Base-by-base conservation (phyloP, 2,113 vertebrate genomes). In the Alosa alosa region DNA sequence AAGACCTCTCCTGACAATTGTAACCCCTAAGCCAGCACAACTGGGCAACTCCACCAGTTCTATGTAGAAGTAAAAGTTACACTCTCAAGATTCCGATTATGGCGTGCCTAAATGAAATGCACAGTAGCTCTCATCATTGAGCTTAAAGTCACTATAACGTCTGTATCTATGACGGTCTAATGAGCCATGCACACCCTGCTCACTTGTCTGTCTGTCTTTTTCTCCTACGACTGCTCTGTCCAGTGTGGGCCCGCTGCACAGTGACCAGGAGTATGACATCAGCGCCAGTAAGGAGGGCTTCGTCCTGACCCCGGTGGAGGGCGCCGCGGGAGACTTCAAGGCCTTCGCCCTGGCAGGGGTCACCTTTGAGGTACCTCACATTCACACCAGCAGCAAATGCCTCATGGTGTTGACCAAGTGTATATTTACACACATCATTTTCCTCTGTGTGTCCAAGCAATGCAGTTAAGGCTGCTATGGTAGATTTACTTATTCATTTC, bases 241-340 rank as follows among this genome's bases (percentile, higher is more conserved):
- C 93, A 99, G 98, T 0, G 98, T 99, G 39, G 98, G 98, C 0
- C 98, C 98, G 0, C 95, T 99, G 85, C 98, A 99, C 94, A 98
- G 98, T 82, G 96, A 98, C 92, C 93, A 96, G 86, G 96, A 97
- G 50, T 99, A 99, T 46, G 94, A 97, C 1, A 91, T 99, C 89
- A 93, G 94, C 25, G 98, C 98, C 47, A 96, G 95, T 84, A 99
- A 98, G 89, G 98, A 99, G 91, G 98, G 98, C 0, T 99, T 98
- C 47, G 95, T 99, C 83, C 91, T 99, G 92, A 99, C 96, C 68
- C 95, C 96, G 0, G 95, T 98, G 31, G 97, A 99, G 82, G 97
- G 96, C 86, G 95, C 95, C 1, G 84, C 92, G 22, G 98, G 98
- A 47, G 97, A 99, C 90, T 99, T 99, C 92, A 99, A 99, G 92